Conservation (phyloP, 1,140 invertebrate genomes). For the Radopholus similis region DNA sequence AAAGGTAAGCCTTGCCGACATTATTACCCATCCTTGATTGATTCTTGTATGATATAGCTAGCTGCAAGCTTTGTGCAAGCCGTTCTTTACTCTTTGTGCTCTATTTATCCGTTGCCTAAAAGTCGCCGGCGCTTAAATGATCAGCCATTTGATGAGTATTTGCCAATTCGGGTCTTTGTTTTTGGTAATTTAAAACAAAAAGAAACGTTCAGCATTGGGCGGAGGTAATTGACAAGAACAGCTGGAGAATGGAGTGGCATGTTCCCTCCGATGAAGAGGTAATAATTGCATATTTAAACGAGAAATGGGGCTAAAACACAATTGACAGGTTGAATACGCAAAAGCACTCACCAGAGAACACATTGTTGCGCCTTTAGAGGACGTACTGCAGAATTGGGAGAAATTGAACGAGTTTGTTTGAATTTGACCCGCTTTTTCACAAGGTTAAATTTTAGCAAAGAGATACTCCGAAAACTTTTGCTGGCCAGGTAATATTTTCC, state of each 20-base stretch:
- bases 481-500: too few relatives aligned
- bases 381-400: slow-evolving; percentile 64
- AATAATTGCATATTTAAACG: background rate
- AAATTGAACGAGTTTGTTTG: slow-evolving; percentile 40
- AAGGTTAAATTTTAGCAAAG: slow-evolving; percentile 23
- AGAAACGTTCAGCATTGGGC: slow-evolving; percentile 73
- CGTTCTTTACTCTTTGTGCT: slow-evolving; percentile 66
- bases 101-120: slow-evolving; percentile 66
- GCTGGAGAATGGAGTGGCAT: slow-evolving; percentile 74
- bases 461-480: slow-evolving; percentile 49
- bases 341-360: slow-evolving; percentile 68
- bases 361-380: slow-evolving; percentile 65
- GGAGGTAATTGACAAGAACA: slow-evolving; percentile 67
- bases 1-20: slow-evolving; percentile 11
- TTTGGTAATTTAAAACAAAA: slow-evolving; percentile 17
- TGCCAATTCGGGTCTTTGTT: slow-evolving; percentile 68
- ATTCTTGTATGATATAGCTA: slow-evolving; percentile 16
- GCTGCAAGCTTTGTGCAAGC: slow-evolving; percentile 61
- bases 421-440: background rate
- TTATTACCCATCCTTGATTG: background rate
- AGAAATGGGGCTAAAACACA: background rate
- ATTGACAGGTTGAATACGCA: slow-evolving; percentile 61
- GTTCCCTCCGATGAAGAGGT: slow-evolving; percentile 72
- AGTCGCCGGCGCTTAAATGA: slow-evolving; percentile 63
- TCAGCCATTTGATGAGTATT: slow-evolving; percentile 69